Base-by-base conservation (phyloP, 2,888 invertebrate genomes). In the Dendrolimus pini region DNA sequence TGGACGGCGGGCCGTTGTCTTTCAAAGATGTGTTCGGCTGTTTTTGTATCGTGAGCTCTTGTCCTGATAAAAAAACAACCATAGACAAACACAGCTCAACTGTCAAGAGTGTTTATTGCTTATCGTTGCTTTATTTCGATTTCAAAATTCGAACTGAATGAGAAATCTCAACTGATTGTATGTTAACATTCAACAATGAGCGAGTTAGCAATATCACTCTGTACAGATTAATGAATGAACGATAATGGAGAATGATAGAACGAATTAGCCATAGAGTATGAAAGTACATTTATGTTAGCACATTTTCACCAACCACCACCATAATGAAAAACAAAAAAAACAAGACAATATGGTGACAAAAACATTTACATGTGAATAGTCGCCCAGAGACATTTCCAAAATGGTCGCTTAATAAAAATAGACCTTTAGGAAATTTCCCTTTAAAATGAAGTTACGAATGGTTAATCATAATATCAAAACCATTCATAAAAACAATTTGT, bases 11-110 rank as follows among this genome's bases (percentile, higher is more conserved):
- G 67, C 93, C 94, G 76, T 93, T 93, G 82, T 95, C 96, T 83
- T 96, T 95, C 63, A 96, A 88, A 84, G 96, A 96, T 53, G 96
- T 96, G 81, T 98, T 98, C 56, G 97, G 96, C 88, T 98, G 98
- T 84, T 98, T 98, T 81, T 98, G 98, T 89, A 98, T 98, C 70
- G 97, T 98, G 77, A 98, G 91, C 89, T 98, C 98, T 92, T 98
- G 98, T 64, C 97, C 91, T 91, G 57, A 61, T 56, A 67, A 61
- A 74, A 59, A 60, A 57, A 62, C 57, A 18, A 61, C 59, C 56
- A 60, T 12, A 61, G 52, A 54, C 55, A 14, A 47, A 61, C 52
- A 13, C 55, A n/a, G 60, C 30, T 56, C 47, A 14, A 12, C 59
- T 55, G 65, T 13, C n/a, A 42, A 7, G 52, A 55, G 13, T 12